Evolutionary conservation across 2,797 vertebrate genomes (phyloP), one percentile per base, ranked within the genome.

Genomic region (Urophycis tenuis): DNA sequence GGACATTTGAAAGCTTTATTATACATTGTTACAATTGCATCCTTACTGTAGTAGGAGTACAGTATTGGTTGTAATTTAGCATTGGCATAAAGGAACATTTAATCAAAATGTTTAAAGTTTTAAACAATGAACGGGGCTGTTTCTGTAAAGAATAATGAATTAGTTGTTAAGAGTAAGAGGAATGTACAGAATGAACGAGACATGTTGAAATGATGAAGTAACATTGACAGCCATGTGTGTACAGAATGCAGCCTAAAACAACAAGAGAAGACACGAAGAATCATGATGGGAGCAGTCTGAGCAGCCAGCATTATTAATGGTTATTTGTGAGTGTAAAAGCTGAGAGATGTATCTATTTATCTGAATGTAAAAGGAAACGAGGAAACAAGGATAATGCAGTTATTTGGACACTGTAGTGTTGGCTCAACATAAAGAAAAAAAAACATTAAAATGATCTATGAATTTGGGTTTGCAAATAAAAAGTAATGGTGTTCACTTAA

Each of bases 401-500:
- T 94, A 95, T 95, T 93, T 94, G 89, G 89, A 92, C 90, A 88
- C 85, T 85, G 87, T 90, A 72, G 79, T 88, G 92, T 87, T 78
- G 90, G 91, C 90, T 90, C 84, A 88, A 89, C 91, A 90, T 82
- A 91, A 94, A 93, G 90, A 80, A 90, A 90, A n/a, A n/a, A 90
- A 90, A 81, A 73, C 70, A 88, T 89, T 92, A 88, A 91, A 94
- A 94, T 94, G 92, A 95, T 93, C 89, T 90, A 94, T 93, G 91
- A 92, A 93, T 90, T 91, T 91, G 92, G 92, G 93, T 93, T 93
- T 88, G 88, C 90, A 89, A 90, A 86, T 60, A 89, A 90, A 73
- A 93, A 94, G 92, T 94, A 94, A 95, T 95, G 94, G 93, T 91
- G 92, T 94, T 94, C 91, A 90, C 93, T 95, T 94, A 94, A 94